Evolutionary conservation across 2,113 vertebrate species (phyloP).

Genomic region (Zosterops borbonicus): DNA sequence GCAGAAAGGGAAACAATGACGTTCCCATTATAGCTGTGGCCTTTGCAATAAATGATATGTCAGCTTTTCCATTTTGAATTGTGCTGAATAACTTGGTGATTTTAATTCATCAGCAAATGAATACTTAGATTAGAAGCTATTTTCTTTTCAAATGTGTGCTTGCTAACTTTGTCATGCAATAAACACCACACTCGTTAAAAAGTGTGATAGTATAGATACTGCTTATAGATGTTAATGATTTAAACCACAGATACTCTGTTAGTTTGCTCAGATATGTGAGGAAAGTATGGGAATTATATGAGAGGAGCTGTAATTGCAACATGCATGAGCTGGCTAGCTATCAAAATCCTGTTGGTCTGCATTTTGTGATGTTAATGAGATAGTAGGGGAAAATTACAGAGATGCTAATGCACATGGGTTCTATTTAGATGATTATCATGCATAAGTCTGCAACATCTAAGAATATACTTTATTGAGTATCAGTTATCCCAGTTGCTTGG

Average conservation of each 20-base stretch:
- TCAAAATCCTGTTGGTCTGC: not conserved
- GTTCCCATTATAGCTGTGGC: constrained; percentile 58
- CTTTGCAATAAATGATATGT: constrained; percentile 64
- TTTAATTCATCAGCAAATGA: constrained; percentile 63
- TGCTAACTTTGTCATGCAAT: constrained; percentile 30
- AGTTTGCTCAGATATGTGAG: not conserved
- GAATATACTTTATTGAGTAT: not conserved
- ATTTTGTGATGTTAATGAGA: constrained; percentile 21
- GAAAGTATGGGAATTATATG: not conserved
- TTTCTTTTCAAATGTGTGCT: constrained; percentile 43
- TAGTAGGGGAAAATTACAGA: not conserved
- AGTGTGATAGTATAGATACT: not conserved
- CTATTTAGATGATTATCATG: not conserved
- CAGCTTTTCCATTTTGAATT: constrained; percentile 64
- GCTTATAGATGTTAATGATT: not conserved
- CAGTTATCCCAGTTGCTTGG: not conserved
- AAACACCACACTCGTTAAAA: constrained; percentile 22
- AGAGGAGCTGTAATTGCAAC: not conserved
- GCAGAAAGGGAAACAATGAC: constrained; percentile 64
- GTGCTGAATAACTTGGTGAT: constrained; percentile 64
- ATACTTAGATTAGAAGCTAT: constrained; percentile 61
- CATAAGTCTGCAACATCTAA: not conserved
- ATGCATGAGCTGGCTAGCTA: not conserved
- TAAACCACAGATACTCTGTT: not conserved
- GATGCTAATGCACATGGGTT: not conserved